phyloP scores from a whole-genome alignment of 2,113 vertebrate species.

The Etheostoma cragini region DNA sequence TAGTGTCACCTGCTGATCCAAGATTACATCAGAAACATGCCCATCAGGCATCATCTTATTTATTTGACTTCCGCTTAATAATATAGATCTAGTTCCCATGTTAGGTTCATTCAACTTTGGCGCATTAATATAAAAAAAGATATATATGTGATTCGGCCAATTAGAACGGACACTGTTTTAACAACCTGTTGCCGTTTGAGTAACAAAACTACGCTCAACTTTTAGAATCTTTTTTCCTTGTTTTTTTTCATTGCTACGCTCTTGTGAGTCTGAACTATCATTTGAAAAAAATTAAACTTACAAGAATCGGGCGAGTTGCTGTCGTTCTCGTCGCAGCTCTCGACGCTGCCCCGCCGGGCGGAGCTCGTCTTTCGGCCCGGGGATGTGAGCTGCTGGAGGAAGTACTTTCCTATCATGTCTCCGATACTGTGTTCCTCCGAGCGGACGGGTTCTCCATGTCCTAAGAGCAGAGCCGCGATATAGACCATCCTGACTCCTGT shows the following conservation, averaged over 20 bases:
- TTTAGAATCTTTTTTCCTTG: no score
- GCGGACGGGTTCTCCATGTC: constrained; percentile 45
- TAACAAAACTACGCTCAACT: not conserved
- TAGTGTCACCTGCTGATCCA: constrained; percentile 59
- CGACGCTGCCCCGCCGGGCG: constrained; percentile 67
- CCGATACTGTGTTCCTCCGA: constrained; percentile 70
- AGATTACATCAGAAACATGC: constrained; percentile 53
- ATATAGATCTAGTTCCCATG: not conserved
- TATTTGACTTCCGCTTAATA: not conserved
- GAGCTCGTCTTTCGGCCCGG: constrained; percentile 25
- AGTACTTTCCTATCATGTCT: constrained; percentile 71
- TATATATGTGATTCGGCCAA: no score
- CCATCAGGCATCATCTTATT: not conserved
- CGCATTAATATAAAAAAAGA: constrained; percentile 11
- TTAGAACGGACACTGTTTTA: not conserved
- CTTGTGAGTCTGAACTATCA: no score
- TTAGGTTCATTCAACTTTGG: not conserved
- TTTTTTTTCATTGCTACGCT: no score
- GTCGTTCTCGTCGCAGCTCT: constrained; percentile 69
- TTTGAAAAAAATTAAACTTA: constrained; percentile 59
- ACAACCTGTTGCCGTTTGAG: not conserved
- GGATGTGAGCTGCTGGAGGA: constrained; percentile 48
- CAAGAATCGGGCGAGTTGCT: constrained; percentile 34
- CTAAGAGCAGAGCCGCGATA: constrained; percentile 73
- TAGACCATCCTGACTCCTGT: constrained; percentile 75